Percentiles rank a stretch among this genome's conserved stretches.
phyloP scores from a whole-genome alignment of 2,113 vertebrate genomes.

The Aspiorhynchus laticeps region DNA sequence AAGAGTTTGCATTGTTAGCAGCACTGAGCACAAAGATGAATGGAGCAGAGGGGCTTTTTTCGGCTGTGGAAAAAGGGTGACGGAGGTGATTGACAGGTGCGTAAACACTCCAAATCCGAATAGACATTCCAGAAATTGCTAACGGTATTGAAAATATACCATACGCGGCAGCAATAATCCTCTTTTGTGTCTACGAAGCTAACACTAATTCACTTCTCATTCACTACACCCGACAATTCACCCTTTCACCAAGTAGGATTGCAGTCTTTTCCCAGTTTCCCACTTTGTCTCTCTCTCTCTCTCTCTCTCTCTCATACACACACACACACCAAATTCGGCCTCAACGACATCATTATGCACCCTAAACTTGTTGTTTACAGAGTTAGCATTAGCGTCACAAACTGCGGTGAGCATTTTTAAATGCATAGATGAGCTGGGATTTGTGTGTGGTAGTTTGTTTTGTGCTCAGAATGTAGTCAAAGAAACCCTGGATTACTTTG shows the following conservation, averaged over 20 bases:
- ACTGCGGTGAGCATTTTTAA: neutral
- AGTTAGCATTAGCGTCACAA: neutral
- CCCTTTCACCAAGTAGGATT: neutral
- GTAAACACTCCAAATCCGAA: conserved; percentile 73
- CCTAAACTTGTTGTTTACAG: conserved; percentile 7
- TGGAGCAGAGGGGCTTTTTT: conserved; percentile 40
- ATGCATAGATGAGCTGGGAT: conserved; percentile 33
- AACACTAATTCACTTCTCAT: conserved; percentile 63
- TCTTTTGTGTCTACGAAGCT: conserved; percentile 69
- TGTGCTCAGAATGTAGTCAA: conserved; percentile 43
- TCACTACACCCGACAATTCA: conserved; percentile 47
- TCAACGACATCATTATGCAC: neutral
- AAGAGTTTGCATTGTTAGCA: conserved; percentile 66
- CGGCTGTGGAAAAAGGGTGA: conserved; percentile 47
- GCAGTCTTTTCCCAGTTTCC: neutral
- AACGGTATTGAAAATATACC: conserved; percentile 66
- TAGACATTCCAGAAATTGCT: conserved; percentile 75
- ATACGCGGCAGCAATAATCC: conserved; percentile 66
- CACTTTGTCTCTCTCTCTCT: neutral
- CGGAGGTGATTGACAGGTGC: conserved; percentile 69
- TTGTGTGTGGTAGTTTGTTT: conserved; percentile 45
- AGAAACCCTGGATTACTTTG: conserved; percentile 41
- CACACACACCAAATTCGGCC: neutral
- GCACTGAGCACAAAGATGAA: conserved; percentile 48
- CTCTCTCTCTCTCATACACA: neutral